Percentiles rank a stretch among this genome's conserved stretches.
phyloP scores from a whole-genome alignment of 2,888 invertebrate species.

The Drosophila putrida region DNA sequence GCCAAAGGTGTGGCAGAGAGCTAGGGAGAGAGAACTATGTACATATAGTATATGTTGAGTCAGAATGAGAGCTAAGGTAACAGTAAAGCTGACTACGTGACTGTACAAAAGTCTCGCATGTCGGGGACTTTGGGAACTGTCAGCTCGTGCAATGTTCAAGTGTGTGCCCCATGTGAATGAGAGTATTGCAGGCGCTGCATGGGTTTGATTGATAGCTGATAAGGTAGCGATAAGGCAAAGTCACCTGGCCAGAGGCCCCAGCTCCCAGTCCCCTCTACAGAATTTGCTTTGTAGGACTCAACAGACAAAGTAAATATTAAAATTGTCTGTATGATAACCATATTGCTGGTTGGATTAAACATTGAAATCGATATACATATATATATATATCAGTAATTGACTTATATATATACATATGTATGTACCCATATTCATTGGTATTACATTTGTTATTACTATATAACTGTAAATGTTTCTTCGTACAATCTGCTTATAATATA shows the following conservation, averaged over 20 bases:
- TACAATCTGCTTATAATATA: slow-evolving; percentile 13
- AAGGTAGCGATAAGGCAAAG: slow-evolving; percentile 24
- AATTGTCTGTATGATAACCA: slow-evolving; percentile 34
- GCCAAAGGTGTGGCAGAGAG: slow-evolving; percentile 9
- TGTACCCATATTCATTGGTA: not conserved
- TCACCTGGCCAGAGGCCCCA: slow-evolving; percentile 34
- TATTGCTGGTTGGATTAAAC: slow-evolving; percentile 21
- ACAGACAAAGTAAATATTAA: slow-evolving; percentile 24
- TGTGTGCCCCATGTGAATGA: slow-evolving; percentile 34
- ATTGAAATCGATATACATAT: not conserved
- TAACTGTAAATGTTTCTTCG: not conserved
- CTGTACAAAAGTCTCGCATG: slow-evolving; percentile 66
- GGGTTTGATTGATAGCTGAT: slow-evolving; percentile 62
- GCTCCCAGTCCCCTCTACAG: not conserved
- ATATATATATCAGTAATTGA: not conserved
- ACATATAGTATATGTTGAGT: not conserved
- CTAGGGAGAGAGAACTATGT: not conserved
- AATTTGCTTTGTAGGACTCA: slow-evolving; percentile 13
- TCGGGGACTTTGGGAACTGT: slow-evolving; percentile 42
- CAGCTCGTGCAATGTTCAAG: slow-evolving; percentile 67
- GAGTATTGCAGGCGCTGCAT: slow-evolving; percentile 39
- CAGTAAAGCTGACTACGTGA: slow-evolving; percentile 66
- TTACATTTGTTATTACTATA: too few species aligned
- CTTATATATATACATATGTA: not conserved
- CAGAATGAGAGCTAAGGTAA: slow-evolving; percentile 10